phyloP scores from a whole-genome alignment of 1,140 invertebrate genomes.

The Andrena cerasifolii region DNA sequence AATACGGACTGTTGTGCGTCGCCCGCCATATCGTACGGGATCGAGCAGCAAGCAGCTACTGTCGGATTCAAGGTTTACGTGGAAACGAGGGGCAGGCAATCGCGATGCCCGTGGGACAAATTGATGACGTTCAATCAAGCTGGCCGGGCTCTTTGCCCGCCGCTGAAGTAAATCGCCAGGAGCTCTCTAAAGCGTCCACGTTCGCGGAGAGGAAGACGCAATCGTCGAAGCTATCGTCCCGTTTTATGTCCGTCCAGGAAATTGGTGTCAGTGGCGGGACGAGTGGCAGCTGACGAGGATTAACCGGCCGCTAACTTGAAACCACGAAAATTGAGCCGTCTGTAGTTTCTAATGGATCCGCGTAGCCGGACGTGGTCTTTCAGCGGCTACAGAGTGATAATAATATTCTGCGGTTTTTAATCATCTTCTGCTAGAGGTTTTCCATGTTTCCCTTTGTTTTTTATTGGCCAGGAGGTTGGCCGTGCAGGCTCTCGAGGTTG shows the following conservation, averaged over 20 bases:
- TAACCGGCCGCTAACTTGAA: slow-evolving; percentile 12
- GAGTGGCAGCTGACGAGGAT: slow-evolving; percentile 26
- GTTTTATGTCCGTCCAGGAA: slow-evolving; percentile 29
- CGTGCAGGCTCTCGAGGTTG: not conserved
- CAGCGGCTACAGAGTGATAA: too few relatives aligned
- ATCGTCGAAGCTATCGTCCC: not conserved
- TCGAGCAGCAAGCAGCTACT: not conserved
- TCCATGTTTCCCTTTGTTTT: too few relatives aligned
- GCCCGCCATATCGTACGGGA: not conserved
- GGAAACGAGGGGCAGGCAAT: slow-evolving; percentile 9
- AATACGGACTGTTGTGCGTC: not conserved
- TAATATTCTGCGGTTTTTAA: not conserved
- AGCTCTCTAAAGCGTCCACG: not conserved
- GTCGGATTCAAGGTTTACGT: slow-evolving; percentile 12
- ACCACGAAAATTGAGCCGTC: slow-evolving; percentile 21
- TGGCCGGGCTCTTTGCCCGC: not conserved
- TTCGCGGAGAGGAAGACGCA: not conserved
- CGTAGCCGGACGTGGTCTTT: not conserved
- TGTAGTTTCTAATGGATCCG: slow-evolving; percentile 9
- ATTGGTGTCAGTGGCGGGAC: slow-evolving; percentile 27
- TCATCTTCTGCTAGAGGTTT: not conserved
- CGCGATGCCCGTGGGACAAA: slow-evolving; percentile 17
- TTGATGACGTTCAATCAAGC: slow-evolving; percentile 2
- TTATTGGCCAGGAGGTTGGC: not conserved
- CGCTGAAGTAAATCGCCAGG: not conserved